Conservation (phyloP, 2,888 invertebrate species). For the Apamea anceps region DNA sequence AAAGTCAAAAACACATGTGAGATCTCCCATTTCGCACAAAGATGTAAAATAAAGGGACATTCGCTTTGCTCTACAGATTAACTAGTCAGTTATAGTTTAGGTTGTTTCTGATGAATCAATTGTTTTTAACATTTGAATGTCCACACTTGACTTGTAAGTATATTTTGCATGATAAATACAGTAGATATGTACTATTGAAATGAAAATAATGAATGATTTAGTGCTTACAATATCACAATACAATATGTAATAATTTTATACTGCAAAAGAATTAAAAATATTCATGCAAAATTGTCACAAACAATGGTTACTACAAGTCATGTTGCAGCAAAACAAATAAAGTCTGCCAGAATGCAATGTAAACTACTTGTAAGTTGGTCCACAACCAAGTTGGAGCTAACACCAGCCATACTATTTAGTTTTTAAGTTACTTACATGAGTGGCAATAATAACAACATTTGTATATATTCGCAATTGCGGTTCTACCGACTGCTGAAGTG, state of each 20-base stretch:
- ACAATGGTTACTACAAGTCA: slow-evolving; percentile 53
- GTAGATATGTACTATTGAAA: not conserved
- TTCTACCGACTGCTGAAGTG: slow-evolving; percentile 83
- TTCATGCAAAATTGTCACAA: slow-evolving; percentile 46
- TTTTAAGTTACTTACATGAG: slow-evolving; percentile 45
- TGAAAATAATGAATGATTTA: not conserved
- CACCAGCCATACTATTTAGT: slow-evolving; percentile 3
- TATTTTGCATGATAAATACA: slow-evolving; percentile 4
- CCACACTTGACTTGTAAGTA: slow-evolving; percentile 7
- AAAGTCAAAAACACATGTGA: slow-evolving; percentile 23
- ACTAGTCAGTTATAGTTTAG: not conserved
- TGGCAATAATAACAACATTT: slow-evolving; percentile 63
- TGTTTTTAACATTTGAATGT: not conserved
- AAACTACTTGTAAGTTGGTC: slow-evolving; percentile 31
- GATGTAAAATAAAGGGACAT: slow-evolving; percentile 38
- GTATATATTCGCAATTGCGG: slow-evolving; percentile 82
- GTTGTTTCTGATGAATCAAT: not conserved
- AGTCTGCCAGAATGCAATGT: slow-evolving; percentile 23
- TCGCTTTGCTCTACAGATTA: slow-evolving; percentile 62
- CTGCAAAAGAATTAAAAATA: slow-evolving; percentile 2
- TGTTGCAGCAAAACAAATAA: slow-evolving; percentile 62
- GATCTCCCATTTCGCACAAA: slow-evolving; percentile 50
- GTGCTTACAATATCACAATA: not conserved
- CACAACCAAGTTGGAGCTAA: slow-evolving; percentile 18
- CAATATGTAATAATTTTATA: not conserved